phyloP scores from a whole-genome alignment of 2,113 vertebrate species.

The Phaethornis superciliosus region DNA sequence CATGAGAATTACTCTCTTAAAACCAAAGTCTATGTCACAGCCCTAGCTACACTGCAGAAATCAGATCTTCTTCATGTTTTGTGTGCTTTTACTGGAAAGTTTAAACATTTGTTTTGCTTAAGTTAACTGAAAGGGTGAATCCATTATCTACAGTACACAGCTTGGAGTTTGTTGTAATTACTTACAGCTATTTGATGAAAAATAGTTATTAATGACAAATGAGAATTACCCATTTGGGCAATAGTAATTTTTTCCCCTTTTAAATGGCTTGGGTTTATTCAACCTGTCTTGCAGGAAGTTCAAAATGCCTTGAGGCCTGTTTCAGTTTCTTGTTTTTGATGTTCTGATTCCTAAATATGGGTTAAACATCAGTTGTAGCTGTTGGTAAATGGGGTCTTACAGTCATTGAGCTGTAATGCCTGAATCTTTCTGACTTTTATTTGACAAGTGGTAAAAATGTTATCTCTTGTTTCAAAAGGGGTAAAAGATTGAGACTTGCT shows the following conservation, averaged over 20 bases:
- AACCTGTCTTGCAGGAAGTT: neutral
- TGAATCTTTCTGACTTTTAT: neutral
- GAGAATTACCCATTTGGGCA: neutral
- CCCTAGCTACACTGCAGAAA: neutral
- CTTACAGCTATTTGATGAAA: neutral
- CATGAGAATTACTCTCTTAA: neutral
- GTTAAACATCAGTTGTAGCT: neutral
- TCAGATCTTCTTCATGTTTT: neutral
- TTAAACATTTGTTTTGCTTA: conserved; percentile 1
- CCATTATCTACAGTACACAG: neutral
- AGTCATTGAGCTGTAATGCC: neutral
- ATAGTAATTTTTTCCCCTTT: neutral
- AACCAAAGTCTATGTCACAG: neutral
- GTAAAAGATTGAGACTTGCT: neutral
- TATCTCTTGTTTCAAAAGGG: neutral
- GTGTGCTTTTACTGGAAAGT: neutral
- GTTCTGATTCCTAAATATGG: neutral
- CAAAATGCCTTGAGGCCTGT: neutral
- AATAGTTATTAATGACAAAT: neutral
- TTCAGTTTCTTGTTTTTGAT: neutral
- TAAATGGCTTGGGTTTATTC: neutral
- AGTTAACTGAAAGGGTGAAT: neutral
- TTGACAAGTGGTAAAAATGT: neutral
- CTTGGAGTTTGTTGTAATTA: neutral
- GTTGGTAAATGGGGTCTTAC: neutral